A percentile compares a stretch with the other conserved stretches of the same genome.
These are phyloP conservation scores for Chelmon rostratus DNA, from an alignment of 2,797 vertebrate species.

Conservation along the genomic window DNA sequence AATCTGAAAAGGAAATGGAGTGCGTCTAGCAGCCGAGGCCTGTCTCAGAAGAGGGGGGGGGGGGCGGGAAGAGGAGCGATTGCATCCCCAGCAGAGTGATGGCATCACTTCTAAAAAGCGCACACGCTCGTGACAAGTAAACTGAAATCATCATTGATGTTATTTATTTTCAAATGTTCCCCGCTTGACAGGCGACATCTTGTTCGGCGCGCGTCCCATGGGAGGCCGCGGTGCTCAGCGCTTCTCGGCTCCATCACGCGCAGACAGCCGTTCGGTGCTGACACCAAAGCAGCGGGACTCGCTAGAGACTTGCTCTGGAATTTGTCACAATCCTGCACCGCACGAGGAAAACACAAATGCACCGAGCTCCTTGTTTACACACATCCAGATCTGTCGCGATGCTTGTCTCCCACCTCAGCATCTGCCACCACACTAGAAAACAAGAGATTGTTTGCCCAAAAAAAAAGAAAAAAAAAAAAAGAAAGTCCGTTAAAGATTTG, in stretches of 20 bases:
- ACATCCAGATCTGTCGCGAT: slow-evolving; percentile 83
- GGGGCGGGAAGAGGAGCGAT: slow-evolving; percentile 53
- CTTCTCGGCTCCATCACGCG: slow-evolving; percentile 81
- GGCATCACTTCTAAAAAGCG: slow-evolving; percentile 86
- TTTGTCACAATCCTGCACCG: slow-evolving; percentile 86
- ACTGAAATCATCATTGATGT: slow-evolving; percentile 90
- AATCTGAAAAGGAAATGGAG: slow-evolving; percentile 83
- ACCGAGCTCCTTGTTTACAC: slow-evolving; percentile 85
- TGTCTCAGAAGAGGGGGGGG: slow-evolving; percentile 63
- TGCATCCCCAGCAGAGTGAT: slow-evolving; percentile 83
- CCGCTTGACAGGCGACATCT: slow-evolving; percentile 90
- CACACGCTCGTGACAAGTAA: slow-evolving; percentile 86
- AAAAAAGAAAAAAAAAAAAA: slow-evolving; percentile 65
- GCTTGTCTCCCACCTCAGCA: slow-evolving; percentile 81
- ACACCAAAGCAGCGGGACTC: slow-evolving; percentile 87
- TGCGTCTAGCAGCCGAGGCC: slow-evolving; percentile 75
- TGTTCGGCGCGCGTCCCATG: slow-evolving; percentile 85
- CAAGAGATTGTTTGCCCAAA: slow-evolving; percentile 66
- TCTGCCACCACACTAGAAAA: slow-evolving; percentile 69
- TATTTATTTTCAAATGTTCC: slow-evolving; percentile 90
- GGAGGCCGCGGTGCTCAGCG: slow-evolving; percentile 78
- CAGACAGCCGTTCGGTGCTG: slow-evolving; percentile 83
- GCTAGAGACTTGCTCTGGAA: slow-evolving; percentile 85
- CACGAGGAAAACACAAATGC: slow-evolving; percentile 80
- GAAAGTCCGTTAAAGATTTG: slow-evolving; percentile 57